Evolutionary conservation across 2,113 vertebrate species (phyloP).

Genomic region (Noturus placidus): DNA sequence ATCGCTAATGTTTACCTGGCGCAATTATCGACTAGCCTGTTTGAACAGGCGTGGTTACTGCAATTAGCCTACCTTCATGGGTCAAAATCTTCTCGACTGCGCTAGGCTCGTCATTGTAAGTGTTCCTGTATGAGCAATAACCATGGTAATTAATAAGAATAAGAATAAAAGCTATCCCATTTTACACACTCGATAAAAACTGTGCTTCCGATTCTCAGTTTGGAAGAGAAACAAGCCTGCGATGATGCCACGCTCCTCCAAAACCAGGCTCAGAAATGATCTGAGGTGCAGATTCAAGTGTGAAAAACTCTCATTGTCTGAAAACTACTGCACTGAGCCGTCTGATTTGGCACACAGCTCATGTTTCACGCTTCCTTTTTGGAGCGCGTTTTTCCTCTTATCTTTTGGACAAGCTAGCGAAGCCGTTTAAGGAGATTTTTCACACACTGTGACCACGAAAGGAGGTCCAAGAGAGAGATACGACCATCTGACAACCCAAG

Average conservation of each 20-base stretch:
- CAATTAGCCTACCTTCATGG: background rate
- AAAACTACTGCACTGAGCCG: background rate
- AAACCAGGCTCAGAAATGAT: background rate
- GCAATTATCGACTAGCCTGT: background rate
- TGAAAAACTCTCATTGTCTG: background rate
- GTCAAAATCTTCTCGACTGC: background rate
- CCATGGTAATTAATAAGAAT: background rate
- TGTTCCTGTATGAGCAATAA: background rate
- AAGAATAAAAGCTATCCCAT: background rate
- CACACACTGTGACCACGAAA: background rate
- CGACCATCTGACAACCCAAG: background rate
- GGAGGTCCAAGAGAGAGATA: conserved; percentile 4
- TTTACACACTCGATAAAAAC: too few relatives aligned
- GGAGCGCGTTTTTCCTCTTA: background rate
- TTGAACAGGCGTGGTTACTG: background rate
- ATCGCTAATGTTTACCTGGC: background rate
- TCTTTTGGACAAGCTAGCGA: background rate
- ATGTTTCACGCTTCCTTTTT: background rate
- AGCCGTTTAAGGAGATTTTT: background rate
- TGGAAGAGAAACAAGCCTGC: background rate
- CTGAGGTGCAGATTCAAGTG: background rate
- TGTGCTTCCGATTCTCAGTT: background rate
- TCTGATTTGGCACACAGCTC: background rate
- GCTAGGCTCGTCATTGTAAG: background rate
- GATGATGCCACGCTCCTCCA: background rate